Evolutionary conservation across 64 coral and sea anemone species (phyloP).

Genomic region (Montipora efflorescens): DNA sequence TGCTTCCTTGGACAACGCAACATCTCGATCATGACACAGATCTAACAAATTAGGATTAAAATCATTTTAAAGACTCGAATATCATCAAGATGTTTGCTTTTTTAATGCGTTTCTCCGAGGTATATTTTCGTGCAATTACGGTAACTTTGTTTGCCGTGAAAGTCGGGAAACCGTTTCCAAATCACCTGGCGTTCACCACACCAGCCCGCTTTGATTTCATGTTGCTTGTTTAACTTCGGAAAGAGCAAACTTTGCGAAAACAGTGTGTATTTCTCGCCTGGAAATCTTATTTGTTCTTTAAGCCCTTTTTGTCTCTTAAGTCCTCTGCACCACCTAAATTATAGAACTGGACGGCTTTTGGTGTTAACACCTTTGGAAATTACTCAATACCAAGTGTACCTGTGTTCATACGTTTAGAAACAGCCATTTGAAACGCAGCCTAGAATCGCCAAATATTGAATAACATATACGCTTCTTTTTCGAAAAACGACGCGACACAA

Average conservation of each 20-base stretch:
- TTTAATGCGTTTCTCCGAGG: slow-evolving; percentile 90
- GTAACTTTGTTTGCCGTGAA: slow-evolving; percentile 81
- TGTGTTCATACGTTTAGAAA: slow-evolving; percentile 75
- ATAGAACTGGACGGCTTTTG: slow-evolving; percentile 70
- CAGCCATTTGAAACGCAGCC: slow-evolving; percentile 70
- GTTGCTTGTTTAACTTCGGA: neutral
- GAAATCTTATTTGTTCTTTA: slow-evolving; percentile 24
- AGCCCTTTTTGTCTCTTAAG: slow-evolving; percentile 76
- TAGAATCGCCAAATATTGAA: neutral
- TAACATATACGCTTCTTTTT: neutral
- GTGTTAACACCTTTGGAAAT: slow-evolving; percentile 95
- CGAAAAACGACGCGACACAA: neutral
- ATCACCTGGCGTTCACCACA: slow-evolving; percentile 77
- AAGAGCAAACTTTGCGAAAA: slow-evolving; percentile 6
- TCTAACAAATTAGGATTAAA: slow-evolving; percentile 52
- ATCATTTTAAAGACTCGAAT: slow-evolving; percentile 81
- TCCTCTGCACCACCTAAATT: slow-evolving; percentile 56
- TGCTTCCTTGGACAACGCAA: neutral
- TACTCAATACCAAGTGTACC: slow-evolving; percentile 76
- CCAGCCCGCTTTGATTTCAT: neutral
- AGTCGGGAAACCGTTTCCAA: slow-evolving; percentile 69
- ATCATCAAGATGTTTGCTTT: slow-evolving; percentile 94
- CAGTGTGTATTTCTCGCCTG: slow-evolving; percentile 26
- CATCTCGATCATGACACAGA: neutral
- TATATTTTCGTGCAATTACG: slow-evolving; percentile 96